Conservation (phyloP, 2,113 vertebrate species). For the Nothoprocta pentlandii region DNA sequence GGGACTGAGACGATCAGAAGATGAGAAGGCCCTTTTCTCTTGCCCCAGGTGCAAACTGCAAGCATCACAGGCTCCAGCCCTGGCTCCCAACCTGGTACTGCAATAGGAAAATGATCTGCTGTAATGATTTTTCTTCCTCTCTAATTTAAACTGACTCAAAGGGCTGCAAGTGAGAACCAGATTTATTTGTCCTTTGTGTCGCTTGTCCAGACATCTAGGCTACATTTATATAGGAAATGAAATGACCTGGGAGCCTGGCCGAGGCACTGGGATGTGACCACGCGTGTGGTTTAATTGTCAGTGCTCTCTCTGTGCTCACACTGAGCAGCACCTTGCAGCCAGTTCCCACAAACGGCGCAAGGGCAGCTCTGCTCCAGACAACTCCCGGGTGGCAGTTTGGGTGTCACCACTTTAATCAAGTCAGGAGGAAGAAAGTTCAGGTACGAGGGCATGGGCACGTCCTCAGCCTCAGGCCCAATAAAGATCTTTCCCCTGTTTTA, state of each 20-base stretch:
- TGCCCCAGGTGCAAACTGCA: background rate
- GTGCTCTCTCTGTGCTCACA: no score
- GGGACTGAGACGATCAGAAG: background rate
- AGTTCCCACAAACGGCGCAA: background rate
- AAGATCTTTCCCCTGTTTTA: background rate
- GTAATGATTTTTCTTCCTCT: background rate
- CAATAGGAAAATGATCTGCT: background rate
- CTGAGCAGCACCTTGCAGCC: background rate
- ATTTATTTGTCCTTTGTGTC: background rate
- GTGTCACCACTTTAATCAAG: background rate
- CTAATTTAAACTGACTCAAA: background rate
- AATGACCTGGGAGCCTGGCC: background rate
- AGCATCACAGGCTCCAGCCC: background rate
- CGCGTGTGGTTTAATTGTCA: background rate
- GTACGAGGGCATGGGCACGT: background rate
- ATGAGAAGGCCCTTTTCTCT: background rate
- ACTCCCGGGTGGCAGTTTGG: background rate
- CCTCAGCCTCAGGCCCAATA: background rate
- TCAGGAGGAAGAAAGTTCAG: background rate
- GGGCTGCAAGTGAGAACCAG: background rate
- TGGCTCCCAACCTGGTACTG: background rate
- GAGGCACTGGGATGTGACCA: background rate
- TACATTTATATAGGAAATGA: background rate
- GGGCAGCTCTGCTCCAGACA: background rate
- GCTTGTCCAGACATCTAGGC: background rate